Evolutionary conservation across 2,888 invertebrate genomes (phyloP), one percentile per base, ranked within the genome.

Genomic region (Papilio gigon): DNA sequence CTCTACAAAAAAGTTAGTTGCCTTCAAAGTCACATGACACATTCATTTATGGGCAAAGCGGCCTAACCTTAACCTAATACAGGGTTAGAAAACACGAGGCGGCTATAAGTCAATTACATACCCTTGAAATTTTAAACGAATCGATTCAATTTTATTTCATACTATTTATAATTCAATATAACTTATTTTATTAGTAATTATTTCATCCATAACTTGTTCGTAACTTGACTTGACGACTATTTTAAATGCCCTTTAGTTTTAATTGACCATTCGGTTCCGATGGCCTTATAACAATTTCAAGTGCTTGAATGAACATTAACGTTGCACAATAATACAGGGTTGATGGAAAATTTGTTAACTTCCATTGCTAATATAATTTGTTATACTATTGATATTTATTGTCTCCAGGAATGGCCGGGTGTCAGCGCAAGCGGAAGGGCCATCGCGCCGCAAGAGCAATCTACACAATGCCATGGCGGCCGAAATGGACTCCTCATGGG

Each of bases 401-500:
- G 12, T 50, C 20, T 44, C 71, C 81, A 92, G 92, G 88, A 92
- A 92, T 89, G 90, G 91, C 72, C 85, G 88, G 70, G 77, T 89
- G 67, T 91, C 92, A 74, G 84, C 92, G 62, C 94, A 94, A 82
- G 93, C 94, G 73, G 92, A 91, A 76, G 95, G 95, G 69, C 95
- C 95, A 20, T 94, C 94, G 69, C 92, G 95, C 76, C 94, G 95
- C 74, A 95, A 95, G 82, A 95, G 95, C 82, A 95, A 95, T 79
- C 89, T 95, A 65, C 94, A 95, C 80, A 94, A 94, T 82, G 90
- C 93, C 72, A 88, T 91, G 89, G 87, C 89, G 50, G 84, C 89
- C 70, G 91, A 92, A 73, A 87, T 90, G 83, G 91, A 92, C 75
- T 77, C 85, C 58, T 90, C 91, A 22, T 92, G 91, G 91, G 91